phyloP scores from a whole-genome alignment of 2,113 vertebrate species.

The Myanophis thanlyinensis region DNA sequence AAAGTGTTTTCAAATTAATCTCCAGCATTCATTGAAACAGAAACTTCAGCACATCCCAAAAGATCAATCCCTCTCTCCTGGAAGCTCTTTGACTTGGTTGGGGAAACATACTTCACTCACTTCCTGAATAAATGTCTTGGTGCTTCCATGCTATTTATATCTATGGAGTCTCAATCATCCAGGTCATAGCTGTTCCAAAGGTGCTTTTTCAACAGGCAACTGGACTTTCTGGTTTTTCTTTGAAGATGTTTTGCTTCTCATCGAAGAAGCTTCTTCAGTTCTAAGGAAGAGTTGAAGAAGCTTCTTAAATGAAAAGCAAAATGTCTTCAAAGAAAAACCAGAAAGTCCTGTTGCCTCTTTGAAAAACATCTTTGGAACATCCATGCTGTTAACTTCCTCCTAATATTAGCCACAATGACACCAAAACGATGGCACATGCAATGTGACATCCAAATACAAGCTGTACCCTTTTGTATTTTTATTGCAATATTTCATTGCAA shows the following conservation, averaged over 20 bases:
- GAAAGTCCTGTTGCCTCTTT: too few species aligned
- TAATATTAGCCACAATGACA: not conserved
- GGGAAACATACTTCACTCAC: not conserved
- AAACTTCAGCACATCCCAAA: not conserved
- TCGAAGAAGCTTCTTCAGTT: too few species aligned
- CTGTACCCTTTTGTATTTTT: not conserved
- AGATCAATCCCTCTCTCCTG: not conserved
- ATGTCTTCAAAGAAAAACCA: too few species aligned
- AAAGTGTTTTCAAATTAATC: not conserved
- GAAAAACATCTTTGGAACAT: not conserved
- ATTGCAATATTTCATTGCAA: not conserved
- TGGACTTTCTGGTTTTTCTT: too few species aligned
- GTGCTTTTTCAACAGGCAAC: too few species aligned
- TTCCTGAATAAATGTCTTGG: not conserved
- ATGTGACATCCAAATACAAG: not conserved
- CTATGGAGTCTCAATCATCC: too few species aligned
- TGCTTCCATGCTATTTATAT: not conserved
- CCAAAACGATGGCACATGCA: not conserved
- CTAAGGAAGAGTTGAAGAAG: too few species aligned
- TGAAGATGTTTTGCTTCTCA: too few species aligned
- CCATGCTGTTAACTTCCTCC: not conserved
- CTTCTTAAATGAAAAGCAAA: too few species aligned
- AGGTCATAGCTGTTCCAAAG: too few species aligned
- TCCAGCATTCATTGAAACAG: not conserved
- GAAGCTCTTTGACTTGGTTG: not conserved